These are phyloP conservation scores for Struthio camelus DNA, from an alignment of 2,113 vertebrate genomes.

Conservation along the genomic window DNA sequence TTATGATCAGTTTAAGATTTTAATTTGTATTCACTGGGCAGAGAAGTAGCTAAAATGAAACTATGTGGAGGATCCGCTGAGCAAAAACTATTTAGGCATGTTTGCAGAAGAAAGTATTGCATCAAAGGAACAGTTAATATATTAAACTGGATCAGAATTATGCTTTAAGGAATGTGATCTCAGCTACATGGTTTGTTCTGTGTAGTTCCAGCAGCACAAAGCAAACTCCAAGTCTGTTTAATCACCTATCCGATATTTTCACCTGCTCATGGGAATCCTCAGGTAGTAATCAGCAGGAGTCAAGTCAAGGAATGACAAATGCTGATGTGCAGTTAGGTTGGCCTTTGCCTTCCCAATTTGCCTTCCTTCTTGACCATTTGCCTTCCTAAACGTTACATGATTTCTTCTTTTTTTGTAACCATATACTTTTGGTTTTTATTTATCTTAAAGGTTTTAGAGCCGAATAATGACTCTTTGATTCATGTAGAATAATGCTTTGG, in stretches of 20 bases:
- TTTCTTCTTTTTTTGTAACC: neutral
- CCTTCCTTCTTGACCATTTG: neutral
- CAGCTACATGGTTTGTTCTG: neutral
- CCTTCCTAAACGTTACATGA: neutral
- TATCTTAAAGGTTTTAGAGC: neutral
- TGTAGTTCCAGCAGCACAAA: neutral
- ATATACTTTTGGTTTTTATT: neutral
- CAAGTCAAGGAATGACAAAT: neutral
- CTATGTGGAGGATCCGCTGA: neutral
- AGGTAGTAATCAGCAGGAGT: neutral
- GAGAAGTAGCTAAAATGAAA: neutral
- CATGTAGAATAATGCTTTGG: neutral
- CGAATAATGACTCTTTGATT: neutral
- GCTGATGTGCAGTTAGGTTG: neutral
- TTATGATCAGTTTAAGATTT: neutral
- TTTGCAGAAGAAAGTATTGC: neutral
- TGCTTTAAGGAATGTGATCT: neutral
- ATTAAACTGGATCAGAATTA: neutral
- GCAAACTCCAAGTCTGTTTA: neutral
- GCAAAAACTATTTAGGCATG: neutral
- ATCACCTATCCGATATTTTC: neutral
- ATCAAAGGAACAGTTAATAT: neutral
- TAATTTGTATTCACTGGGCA: neutral
- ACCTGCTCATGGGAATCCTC: neutral
- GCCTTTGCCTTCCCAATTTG: neutral